Evolutionary conservation across 1,140 invertebrate species (phyloP), one percentile per base, ranked within the genome.

Genomic region (Drosophila malerkotliana): DNA sequence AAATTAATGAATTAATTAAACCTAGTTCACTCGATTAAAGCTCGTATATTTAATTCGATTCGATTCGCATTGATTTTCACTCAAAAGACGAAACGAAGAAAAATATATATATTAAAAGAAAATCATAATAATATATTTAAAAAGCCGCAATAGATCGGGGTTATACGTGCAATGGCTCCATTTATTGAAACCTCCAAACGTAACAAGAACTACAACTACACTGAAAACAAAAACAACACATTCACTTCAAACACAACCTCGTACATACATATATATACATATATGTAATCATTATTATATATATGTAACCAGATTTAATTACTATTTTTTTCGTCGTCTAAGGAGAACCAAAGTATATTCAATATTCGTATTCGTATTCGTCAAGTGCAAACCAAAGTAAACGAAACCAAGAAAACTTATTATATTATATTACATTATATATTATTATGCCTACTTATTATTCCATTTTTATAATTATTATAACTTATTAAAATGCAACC

Each of bases 401-500:
- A 82, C 56, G 61, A 79, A 85, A 80, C 66, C 58, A 79, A 73
- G 45, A 54, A 75, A 77, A 79, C 83, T 78, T 87, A 87, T 87
- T 87, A 82, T 87, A 85, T 85, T 85, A 66, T 78, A 87, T 87
- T 87, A 85, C 30, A 84, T 85, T 85, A 82, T 83, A 81, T 79
- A 87, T 87, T 87, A 88, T 87, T 85, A 85, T 81, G 82, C 82
- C 82, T 85, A 85, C 82, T 85, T 85, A 85, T 85, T 85, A 88
- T 88, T 88, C 83, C 83, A 88, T 88, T 88, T 88, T 88, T 88
- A 88, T 83, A 83, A 88, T 88, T 88, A 88, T 88, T 88, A 88
- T 73, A 88, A 82, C 83, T 88, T 88, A 88, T 78, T 72, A 48
- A 67, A 77, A 82, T 68, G 72, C 79, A 85, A 63, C 64, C 48